Conservation (phyloP, 2,888 invertebrate genomes). For the Dryadula phaetusa region DNA sequence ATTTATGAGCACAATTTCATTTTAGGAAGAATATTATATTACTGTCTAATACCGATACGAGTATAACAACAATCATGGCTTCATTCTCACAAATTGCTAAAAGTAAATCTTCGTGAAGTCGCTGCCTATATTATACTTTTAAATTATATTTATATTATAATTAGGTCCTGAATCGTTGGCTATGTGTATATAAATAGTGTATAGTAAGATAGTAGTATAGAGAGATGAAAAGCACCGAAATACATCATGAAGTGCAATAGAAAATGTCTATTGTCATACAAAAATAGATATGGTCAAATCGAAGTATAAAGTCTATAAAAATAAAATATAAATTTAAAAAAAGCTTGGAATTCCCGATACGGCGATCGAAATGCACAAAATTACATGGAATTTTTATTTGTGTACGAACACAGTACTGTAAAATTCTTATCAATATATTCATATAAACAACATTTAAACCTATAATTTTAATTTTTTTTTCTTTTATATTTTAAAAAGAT, state of each 20-base stretch:
- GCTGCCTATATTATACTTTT: constrained; percentile 27
- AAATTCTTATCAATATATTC: constrained; percentile 77
- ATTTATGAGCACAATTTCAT: constrained; percentile 80
- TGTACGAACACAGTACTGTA: constrained; percentile 73
- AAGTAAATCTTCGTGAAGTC: constrained; percentile 39
- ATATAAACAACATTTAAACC: constrained; percentile 80
- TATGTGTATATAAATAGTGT: constrained; percentile 40
- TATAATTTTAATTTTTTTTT: constrained; percentile 65
- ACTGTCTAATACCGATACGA: constrained; percentile 54
- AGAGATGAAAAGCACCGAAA: constrained; percentile 45
- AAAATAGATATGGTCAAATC: constrained; percentile 48
- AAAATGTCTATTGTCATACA: constrained; percentile 46
- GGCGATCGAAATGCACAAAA: constrained; percentile 47
- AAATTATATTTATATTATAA: constrained; percentile 16
- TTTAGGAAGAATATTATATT: constrained; percentile 64
- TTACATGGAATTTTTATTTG: constrained; percentile 60
- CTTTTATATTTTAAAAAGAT: constrained; percentile 77
- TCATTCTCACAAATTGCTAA: constrained; percentile 57
- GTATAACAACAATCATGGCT: constrained; percentile 59
- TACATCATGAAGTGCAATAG: constrained; percentile 42
- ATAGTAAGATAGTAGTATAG: constrained; percentile 42
- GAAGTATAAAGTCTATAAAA: constrained; percentile 56
- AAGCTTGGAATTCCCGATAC: constrained; percentile 63
- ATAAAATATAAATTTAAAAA: constrained; percentile 61
- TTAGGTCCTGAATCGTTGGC: constrained; percentile 40